Conservation (phyloP, 2,113 vertebrate species). For the Elephantulus edwardii region DNA sequence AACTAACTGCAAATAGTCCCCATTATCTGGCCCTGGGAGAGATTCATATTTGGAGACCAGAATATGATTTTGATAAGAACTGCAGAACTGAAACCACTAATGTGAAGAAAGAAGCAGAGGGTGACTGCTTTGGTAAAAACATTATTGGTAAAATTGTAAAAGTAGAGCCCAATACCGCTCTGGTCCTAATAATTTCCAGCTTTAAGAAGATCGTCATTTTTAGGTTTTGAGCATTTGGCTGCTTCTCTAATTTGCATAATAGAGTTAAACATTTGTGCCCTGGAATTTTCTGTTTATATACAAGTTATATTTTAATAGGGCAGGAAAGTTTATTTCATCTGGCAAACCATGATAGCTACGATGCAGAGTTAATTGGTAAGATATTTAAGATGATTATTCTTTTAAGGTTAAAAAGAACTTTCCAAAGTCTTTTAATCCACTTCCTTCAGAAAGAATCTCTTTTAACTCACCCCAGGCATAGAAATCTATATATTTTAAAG, state of each 20-base stretch:
- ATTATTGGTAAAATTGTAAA: neutral
- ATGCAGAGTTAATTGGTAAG: conserved; percentile 22
- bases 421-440: conserved; percentile 30
- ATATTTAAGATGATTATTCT: conserved; percentile 47
- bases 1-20: too few relatives aligned
- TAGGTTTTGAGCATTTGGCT: neutral
- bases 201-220: neutral
- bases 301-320: neutral
- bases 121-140: neutral
- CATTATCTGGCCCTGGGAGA: neutral
- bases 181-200: neutral
- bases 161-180: neutral
- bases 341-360: conserved; percentile 46
- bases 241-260: conserved; percentile 22
- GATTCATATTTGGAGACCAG: neutral
- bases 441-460: conserved; percentile 40
- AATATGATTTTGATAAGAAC: neutral
- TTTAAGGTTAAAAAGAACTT: conserved; percentile 19
- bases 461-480: conserved; percentile 13
- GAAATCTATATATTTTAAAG: conserved; percentile 43
- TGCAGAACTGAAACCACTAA: neutral
- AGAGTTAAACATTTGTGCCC: conserved; percentile 26
- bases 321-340: conserved; percentile 16
- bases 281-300: conserved; percentile 29
- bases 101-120: neutral